These are phyloP conservation scores for Rallus limicola DNA, from an alignment of 2,113 vertebrate genomes.

Conservation along the genomic window DNA sequence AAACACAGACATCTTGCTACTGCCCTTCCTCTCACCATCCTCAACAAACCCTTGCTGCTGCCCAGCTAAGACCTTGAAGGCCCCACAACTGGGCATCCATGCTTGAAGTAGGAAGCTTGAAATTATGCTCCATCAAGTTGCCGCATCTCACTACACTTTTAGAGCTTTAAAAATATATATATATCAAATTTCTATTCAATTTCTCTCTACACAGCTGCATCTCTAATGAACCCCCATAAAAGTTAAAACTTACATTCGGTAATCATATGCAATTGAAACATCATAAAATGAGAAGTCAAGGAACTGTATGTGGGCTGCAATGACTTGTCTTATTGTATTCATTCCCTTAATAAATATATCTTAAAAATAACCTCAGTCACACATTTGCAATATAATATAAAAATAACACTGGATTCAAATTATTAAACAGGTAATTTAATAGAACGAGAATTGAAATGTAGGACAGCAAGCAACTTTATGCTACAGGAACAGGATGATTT, in stretches of 20 bases:
- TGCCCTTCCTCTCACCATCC: background rate
- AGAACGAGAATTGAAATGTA: slow-evolving; percentile 53
- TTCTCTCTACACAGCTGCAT: slow-evolving; percentile 49
- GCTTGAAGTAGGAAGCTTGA: background rate
- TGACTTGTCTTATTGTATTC: slow-evolving; percentile 69
- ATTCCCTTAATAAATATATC: slow-evolving; percentile 74
- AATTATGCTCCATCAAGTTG: background rate
- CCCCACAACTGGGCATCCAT: background rate
- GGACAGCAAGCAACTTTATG: slow-evolving; percentile 42
- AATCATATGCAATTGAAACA: slow-evolving; percentile 67
- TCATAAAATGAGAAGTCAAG: slow-evolving; percentile 66
- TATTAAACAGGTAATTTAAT: slow-evolving; percentile 66
- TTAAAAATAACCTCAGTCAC: slow-evolving; percentile 72
- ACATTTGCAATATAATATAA: slow-evolving; percentile 58
- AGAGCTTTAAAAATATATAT: background rate
- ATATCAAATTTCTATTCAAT: slow-evolving; percentile 30
- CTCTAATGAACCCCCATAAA: slow-evolving; percentile 60
- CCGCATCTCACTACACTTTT: slow-evolving; percentile 32
- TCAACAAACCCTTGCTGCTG: background rate
- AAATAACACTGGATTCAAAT: slow-evolving; percentile 69
- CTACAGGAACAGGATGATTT: slow-evolving; percentile 35
- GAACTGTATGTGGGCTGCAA: slow-evolving; percentile 61
- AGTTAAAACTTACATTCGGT: slow-evolving; percentile 55
- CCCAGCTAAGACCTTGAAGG: background rate
- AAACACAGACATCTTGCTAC: fast-evolving